Evolutionary conservation across 2,888 invertebrate species (phyloP).

Genomic region (Drosophila dives): DNA sequence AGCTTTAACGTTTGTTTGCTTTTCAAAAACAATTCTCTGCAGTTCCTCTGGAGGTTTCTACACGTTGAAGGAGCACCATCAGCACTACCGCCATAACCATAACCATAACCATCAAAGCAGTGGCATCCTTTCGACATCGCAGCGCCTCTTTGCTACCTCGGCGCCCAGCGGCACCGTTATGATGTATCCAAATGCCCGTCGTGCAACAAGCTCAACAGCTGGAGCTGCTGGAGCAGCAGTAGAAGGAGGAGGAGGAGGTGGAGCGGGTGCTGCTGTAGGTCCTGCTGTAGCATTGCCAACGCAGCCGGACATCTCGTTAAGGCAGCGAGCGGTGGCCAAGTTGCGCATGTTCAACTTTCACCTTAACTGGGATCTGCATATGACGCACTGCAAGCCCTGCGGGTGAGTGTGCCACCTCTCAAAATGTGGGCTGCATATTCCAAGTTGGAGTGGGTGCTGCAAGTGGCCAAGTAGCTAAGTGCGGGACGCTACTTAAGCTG

Average conservation of each 20-base stretch:
- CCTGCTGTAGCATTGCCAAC: constrained; percentile 50
- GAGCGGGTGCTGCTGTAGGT: constrained; percentile 22
- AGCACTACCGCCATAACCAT: constrained; percentile 69
- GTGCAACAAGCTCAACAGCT: constrained; percentile 29
- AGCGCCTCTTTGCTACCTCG: constrained; percentile 79
- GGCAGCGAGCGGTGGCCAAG: constrained; percentile 85
- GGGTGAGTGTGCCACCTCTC: constrained; percentile 80
- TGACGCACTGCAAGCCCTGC: constrained; percentile 85
- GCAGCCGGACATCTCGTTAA: constrained; percentile 83
- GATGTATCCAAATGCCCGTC: constrained; percentile 82
- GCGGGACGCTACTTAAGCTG: constrained; percentile 61
- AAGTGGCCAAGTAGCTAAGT: constrained; percentile 59
- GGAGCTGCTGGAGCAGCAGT: constrained; percentile 19
- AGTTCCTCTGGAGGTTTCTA: constrained; percentile 83
- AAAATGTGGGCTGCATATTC: constrained; percentile 2
- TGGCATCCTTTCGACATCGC: constrained; percentile 56
- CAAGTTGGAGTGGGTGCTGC: constrained; percentile 24
- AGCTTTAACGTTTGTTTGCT: neutral
- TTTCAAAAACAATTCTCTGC: constrained; percentile 5
- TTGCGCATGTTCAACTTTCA: constrained; percentile 85
- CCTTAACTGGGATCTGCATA: constrained; percentile 85
- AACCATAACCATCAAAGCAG: constrained; percentile 39
- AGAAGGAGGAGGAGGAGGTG: constrained; percentile 23
- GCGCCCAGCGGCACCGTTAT: constrained; percentile 83
- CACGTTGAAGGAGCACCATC: constrained; percentile 79